phyloP scores from a whole-genome alignment of 2,113 vertebrate species.

The Podocnemis expansa region DNA sequence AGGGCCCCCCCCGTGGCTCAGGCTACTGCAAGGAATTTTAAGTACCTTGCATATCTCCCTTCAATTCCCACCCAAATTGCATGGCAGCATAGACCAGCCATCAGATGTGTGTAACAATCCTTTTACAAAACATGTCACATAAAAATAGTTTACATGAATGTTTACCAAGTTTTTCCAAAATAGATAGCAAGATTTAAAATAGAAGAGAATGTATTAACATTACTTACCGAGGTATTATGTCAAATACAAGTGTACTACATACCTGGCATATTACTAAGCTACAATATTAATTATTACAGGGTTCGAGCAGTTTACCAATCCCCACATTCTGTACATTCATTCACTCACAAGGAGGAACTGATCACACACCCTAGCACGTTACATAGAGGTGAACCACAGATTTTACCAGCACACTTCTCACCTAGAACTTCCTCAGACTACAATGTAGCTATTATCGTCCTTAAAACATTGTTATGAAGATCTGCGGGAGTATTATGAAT shows the following conservation, averaged over 20 bases:
- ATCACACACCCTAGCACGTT: background rate
- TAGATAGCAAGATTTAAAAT: background rate
- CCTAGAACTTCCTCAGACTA: background rate
- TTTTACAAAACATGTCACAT: background rate
- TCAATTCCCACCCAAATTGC: too few relatives aligned
- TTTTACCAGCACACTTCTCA: background rate
- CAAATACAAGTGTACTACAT: background rate
- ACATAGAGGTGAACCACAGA: background rate
- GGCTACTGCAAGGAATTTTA: too few relatives aligned
- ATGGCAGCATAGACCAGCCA: background rate
- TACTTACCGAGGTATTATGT: background rate
- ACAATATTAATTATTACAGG: background rate
- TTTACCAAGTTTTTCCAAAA: background rate
- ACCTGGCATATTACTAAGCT: background rate
- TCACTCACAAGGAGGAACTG: background rate
- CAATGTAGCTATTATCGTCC: background rate
- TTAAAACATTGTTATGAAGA: background rate
- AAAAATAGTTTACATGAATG: background rate
- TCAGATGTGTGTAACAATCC: fast-evolving
- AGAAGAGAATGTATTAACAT: background rate
- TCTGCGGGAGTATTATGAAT: background rate
- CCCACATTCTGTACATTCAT: background rate
- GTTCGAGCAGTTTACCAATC: background rate
- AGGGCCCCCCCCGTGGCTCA: too few relatives aligned
- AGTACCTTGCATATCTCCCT: too few relatives aligned